Conservation (phyloP, 2,888 invertebrate species). For the Conops quadrifasciatus region DNA sequence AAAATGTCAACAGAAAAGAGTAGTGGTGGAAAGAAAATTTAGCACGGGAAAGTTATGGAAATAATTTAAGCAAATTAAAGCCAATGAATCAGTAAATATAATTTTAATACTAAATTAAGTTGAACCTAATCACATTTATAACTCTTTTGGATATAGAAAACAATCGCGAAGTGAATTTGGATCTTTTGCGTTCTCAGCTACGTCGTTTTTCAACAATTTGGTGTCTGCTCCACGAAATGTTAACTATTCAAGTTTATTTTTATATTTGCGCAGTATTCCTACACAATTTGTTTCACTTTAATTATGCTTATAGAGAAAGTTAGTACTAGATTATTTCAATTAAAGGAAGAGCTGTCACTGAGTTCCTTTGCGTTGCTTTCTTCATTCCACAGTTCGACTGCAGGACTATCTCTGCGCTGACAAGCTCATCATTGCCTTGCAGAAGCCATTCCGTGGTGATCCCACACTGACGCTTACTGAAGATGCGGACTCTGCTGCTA, state of each 20-base stretch:
- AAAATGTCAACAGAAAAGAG: neutral
- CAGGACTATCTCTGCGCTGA: slow-evolving; percentile 61
- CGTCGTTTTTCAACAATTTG: neutral
- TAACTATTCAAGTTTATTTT: slow-evolving; percentile 36
- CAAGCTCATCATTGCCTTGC: slow-evolving; percentile 53
- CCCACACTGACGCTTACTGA: slow-evolving; percentile 55
- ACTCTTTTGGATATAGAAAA: too few relatives aligned
- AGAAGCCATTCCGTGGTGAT: slow-evolving; percentile 57
- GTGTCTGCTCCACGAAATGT: slow-evolving; percentile 41
- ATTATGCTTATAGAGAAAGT: slow-evolving; percentile 49
- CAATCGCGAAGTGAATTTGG: neutral
- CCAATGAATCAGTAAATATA: neutral
- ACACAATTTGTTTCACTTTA: slow-evolving; percentile 35
- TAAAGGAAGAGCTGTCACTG: neutral
- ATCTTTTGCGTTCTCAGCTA: neutral
- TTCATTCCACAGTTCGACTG: slow-evolving; percentile 51
- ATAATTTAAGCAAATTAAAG: neutral
- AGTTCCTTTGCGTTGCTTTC: neutral
- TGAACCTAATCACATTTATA: too few relatives aligned
- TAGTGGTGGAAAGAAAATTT: neutral
- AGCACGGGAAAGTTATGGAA: neutral
- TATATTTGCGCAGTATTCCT: slow-evolving; percentile 37
- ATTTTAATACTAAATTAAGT: neutral
- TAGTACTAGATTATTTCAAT: slow-evolving; percentile 36
- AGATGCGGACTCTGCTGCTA: slow-evolving; percentile 58